A percentile compares a stretch with the other conserved stretches of the same genome.
Conservation (phyloP, 2,888 invertebrate genomes). For the Microdon myrmicae region DNA sequence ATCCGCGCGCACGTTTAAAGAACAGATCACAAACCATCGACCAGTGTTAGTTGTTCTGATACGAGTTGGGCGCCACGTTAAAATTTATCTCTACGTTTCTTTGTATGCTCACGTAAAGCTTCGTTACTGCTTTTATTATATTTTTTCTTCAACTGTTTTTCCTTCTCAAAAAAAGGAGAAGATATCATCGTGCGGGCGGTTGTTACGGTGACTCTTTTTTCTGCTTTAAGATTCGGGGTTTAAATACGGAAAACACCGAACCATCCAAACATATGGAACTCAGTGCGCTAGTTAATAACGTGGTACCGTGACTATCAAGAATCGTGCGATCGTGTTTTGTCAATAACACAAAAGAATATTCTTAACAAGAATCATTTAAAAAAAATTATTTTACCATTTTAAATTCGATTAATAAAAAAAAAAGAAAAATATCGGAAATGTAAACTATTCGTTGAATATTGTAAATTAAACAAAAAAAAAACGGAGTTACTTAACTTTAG, state of each 20-base stretch:
- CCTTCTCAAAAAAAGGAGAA: conserved; percentile 41
- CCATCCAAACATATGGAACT: conserved; percentile 45
- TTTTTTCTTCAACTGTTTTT: conserved; percentile 43
- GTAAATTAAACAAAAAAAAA: conserved; percentile 6
- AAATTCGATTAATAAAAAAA: conserved; percentile 1
- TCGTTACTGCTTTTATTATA: too few relatives aligned
- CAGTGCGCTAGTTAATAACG: conserved; percentile 47
- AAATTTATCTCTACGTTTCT: conserved; percentile 46
- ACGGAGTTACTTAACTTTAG: too few relatives aligned
- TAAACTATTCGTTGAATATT: conserved; percentile 43
- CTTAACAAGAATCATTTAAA: too few relatives aligned
- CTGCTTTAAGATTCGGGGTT: conserved; percentile 46
- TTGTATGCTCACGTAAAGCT: conserved; percentile 46
- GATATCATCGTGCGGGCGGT: conserved; percentile 51
- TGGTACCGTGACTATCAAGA: conserved; percentile 43
- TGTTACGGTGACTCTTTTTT: conserved; percentile 32
- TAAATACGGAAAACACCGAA: conserved; percentile 50
- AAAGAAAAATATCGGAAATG: conserved; percentile 45
- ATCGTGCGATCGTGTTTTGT: conserved; percentile 31
- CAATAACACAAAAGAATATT: neutral
- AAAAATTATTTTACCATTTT: neutral
- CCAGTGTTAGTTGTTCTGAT: conserved; percentile 45
- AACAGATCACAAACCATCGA: conserved; percentile 27
- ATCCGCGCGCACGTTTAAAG: conserved; percentile 43
- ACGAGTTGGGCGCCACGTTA: conserved; percentile 38